Base-by-base conservation (phyloP, 92 coral and sea anemone species). In the Paragorgia papillata region DNA sequence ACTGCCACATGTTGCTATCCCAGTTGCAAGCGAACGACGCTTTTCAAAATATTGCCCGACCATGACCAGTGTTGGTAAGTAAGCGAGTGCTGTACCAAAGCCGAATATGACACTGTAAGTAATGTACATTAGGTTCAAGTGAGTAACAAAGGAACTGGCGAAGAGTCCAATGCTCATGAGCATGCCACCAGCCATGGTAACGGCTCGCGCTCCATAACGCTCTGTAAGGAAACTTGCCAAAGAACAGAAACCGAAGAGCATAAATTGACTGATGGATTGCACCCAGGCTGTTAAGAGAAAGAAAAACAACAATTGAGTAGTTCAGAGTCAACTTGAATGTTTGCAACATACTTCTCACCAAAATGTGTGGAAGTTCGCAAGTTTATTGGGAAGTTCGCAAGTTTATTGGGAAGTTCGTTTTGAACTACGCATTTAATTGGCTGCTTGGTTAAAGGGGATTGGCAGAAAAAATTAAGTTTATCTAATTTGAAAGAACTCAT, bases 251-350 rank as follows among this genome's bases (percentile, higher is more conserved):
- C 91, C 87, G 77, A 89, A 95, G 8, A 95, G 60, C 21, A 86
- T 84, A 61, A 95, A 95, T 59, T 95, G 97, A 32, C 90, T 91
- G n/a, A 95, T 89, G 29, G 99, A 95, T 18, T 96, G 97, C 0
- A 95, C 97, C 99, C 99, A 95, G 57, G 99, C 99, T 95, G 86
- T 35, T 33, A 37, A 10, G 61, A 20, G 35, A 19, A 32, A 30
- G 56, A 63, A 29, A 22, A 75, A 20, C 1, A 26, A 17, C 20
- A 12, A 14, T 7, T 50, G 51, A 28, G 8, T n/a, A n/a, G n/a
- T n/a, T n/a, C n/a, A n/a, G n/a, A n/a, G n/a, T n/a, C n/a, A n/a
- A n/a, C n/a, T n/a, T n/a, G n/a, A n/a, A n/a, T n/a, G n/a, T n/a
- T n/a, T n/a, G n/a, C n/a, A n/a, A n/a, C n/a, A n/a, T n/a, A n/a